Evolutionary conservation across 2,888 invertebrate genomes (phyloP), one percentile per base, ranked within the genome.

Genomic region (Lithosia quadra): DNA sequence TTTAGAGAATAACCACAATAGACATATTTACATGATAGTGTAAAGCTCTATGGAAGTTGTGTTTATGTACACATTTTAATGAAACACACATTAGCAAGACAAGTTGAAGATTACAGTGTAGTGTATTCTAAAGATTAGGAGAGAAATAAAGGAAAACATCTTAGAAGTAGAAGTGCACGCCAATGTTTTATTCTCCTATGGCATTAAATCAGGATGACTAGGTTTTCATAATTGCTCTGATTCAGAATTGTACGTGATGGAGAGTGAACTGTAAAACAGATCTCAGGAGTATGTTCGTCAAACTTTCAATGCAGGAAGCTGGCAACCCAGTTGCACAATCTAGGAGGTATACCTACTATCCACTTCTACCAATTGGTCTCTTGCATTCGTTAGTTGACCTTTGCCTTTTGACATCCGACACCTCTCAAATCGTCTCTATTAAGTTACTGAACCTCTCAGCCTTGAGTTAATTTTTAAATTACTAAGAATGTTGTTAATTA

Each of bases 361-460:
- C 78, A 72, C 78, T 80, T 79, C 80, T 73, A 71, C 77, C 68
- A 80, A 79, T 79, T 79, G 60, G 63, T 65, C 65, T 68, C 22
- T 59, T 39, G 73, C 75, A 77, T 78, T 75, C 79, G 74, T 78
- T 72, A 70, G 63, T 77, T 85, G 88, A 88, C 87, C 89, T 86
- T 78, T 87, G 86, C 73, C 86, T 80, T 83, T 81, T 90, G 89
- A 87, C 87, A 84, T 78, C 77, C 73, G 82, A 86, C 84, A 84
- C 81, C 82, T 83, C 80, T 82, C 73, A 79, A 83, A 79, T 83
- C 79, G 79, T 77, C 77, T 82, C 75, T 80, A 86, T 88, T 87
- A 80, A 82, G 81, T 80, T 84, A 86, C 84, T 85, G 85, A 84
- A 84, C 83, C 80, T 74, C 78, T 70, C 81, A 82, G 76, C 76